These are phyloP conservation scores for Mimachlamys varia DNA, from an alignment of 2,888 invertebrate species.

Conservation along the genomic window DNA sequence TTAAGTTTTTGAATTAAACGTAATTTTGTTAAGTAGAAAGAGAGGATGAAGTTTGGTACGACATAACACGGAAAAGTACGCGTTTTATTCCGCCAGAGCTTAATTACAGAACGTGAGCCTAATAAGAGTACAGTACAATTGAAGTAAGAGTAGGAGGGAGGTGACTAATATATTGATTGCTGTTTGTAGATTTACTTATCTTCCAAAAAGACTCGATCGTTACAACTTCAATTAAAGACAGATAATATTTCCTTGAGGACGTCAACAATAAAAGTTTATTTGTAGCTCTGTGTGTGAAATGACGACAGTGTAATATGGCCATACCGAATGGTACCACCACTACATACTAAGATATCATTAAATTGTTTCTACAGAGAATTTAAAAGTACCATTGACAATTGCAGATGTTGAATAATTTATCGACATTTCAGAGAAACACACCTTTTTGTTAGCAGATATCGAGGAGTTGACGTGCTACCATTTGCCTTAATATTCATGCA, in stretches of 20 bases:
- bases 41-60: background rate
- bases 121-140: background rate
- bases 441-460: constrained; percentile 9
- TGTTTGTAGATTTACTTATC: constrained; percentile 36
- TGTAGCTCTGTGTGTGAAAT: background rate
- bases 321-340: background rate
- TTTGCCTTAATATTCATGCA: constrained; percentile 25
- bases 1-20: background rate
- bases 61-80: background rate
- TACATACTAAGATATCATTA: constrained; percentile 11
- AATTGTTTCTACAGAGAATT: background rate
- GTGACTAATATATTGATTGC: background rate
- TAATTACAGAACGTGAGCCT: background rate
- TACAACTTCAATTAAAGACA: background rate
- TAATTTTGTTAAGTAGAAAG: background rate
- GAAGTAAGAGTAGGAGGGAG: background rate
- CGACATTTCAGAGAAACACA: constrained; percentile 11
- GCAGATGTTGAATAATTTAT: constrained; percentile 12
- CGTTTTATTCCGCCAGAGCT: background rate
- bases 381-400: constrained; percentile 36
- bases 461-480: background rate
- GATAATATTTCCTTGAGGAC: background rate
- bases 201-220: background rate
- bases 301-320: background rate
- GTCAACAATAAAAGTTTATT: background rate